A percentile compares a stretch with the other conserved stretches of the same genome.
Evolutionary conservation across 2,797 vertebrate genomes (phyloP).

Genomic region (Myiothlypis chrysogaster): DNA sequence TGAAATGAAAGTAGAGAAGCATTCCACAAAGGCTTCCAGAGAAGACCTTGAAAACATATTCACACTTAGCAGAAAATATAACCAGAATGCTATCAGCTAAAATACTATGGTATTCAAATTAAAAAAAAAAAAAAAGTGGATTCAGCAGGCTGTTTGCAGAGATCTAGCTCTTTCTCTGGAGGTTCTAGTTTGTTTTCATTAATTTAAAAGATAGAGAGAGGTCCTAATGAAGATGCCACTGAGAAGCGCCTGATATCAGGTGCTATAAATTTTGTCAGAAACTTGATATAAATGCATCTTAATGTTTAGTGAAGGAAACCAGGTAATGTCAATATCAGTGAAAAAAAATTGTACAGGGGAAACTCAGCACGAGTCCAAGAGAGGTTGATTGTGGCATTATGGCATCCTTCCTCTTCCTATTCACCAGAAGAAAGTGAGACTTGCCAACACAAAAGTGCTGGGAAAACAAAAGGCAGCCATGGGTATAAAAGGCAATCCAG

Average conservation of each 20-base stretch:
- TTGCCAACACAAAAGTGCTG: not conserved
- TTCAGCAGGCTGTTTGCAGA: not conserved
- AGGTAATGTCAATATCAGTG: not conserved
- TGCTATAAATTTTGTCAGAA: not conserved
- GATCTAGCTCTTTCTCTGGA: not conserved
- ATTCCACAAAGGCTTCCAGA: not conserved
- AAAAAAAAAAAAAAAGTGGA: not conserved
- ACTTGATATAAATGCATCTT: not conserved
- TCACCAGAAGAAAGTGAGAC: not conserved
- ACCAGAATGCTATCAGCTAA: not conserved
- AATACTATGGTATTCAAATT: not conserved
- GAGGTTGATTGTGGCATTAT: not conserved
- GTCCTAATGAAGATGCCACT: not conserved
- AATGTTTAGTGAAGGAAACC: not conserved
- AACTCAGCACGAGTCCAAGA: not conserved
- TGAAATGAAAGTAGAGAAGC: not conserved
- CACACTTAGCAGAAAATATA: not conserved
- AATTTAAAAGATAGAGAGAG: not conserved
- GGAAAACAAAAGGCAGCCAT: not conserved
- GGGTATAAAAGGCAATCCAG: not conserved
- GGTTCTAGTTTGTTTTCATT: not conserved
- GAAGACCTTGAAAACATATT: not conserved
- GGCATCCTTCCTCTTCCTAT: not conserved
- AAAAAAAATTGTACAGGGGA: not conserved
- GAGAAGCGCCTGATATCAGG: not conserved